Conservation (phyloP, 2,113 vertebrate genomes). For the Neopipo cinnamomea region DNA sequence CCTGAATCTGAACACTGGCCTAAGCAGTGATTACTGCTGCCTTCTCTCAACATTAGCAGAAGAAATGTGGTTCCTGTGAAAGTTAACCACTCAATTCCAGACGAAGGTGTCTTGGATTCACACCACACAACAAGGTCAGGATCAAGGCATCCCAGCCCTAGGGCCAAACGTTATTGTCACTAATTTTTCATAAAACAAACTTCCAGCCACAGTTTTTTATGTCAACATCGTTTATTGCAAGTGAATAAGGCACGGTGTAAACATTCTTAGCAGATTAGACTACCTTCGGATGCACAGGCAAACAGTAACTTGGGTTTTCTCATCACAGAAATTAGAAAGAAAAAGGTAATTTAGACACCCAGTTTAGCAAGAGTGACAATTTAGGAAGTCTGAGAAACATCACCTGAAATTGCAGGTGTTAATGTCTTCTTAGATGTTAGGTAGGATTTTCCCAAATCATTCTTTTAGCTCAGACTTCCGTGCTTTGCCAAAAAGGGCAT, state of each 20-base stretch:
- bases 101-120: neutral
- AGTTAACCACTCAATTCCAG: neutral
- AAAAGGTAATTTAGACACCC: neutral
- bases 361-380: neutral
- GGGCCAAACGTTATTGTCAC: rapidly evolving
- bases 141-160: neutral
- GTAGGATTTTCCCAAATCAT: neutral
- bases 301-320: neutral
- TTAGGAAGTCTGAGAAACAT: neutral
- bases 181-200: neutral
- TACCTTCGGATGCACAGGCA: neutral
- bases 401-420: neutral
- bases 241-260: neutral
- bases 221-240: neutral
- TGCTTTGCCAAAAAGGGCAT: neutral
- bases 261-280: neutral
- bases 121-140: too few relatives aligned
- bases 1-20: neutral
- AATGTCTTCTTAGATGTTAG: neutral
- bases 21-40: neutral
- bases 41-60: neutral
- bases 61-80: neutral
- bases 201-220: neutral
- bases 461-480: neutral
- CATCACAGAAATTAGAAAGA: neutral